Evolutionary conservation across 2,797 vertebrate genomes (phyloP).

Genomic region (Silurus lanzhouensis): DNA sequence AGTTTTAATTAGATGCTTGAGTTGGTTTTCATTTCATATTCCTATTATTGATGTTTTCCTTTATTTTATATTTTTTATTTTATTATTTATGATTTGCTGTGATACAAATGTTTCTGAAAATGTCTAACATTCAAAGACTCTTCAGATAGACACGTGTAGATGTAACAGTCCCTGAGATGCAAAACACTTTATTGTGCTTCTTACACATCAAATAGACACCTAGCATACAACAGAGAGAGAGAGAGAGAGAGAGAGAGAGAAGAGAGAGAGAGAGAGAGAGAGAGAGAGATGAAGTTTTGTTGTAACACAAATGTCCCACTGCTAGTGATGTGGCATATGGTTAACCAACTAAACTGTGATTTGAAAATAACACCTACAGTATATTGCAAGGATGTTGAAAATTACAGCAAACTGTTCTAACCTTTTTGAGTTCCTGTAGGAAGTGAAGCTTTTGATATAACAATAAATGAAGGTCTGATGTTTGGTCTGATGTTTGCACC

Average conservation of each 20-base stretch:
- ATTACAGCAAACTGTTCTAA: conserved; percentile 9
- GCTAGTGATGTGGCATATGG: conserved; percentile 21
- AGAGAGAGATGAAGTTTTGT: conserved; percentile 23
- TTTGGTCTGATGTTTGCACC: no score
- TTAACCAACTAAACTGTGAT: conserved; percentile 28
- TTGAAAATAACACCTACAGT: conserved; percentile 11
- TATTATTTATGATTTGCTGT: conserved; percentile 2
- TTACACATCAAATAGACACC: background rate
- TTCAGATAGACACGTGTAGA: conserved; percentile 22
- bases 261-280: conserved; percentile 1
- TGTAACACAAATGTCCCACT: background rate
- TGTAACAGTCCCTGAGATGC: conserved; percentile 26
- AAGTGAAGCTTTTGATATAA: conserved; percentile 43
- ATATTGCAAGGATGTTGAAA: conserved; percentile 29
- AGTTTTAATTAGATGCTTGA: conserved; percentile 31
- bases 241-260: conserved; percentile 21
- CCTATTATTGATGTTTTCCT: background rate
- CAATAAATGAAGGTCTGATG: conserved; percentile 36
- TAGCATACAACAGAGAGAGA: conserved; percentile 2
- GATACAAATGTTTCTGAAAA: conserved; percentile 26
- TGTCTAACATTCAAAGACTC: conserved; percentile 30
- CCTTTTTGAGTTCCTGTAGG: conserved; percentile 41
- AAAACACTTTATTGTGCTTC: conserved; percentile 22
- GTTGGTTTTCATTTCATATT: conserved; percentile 32
- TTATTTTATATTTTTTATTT: no score